phyloP scores from a whole-genome alignment of 2,113 vertebrate species.

The Ceratotherium simum region DNA sequence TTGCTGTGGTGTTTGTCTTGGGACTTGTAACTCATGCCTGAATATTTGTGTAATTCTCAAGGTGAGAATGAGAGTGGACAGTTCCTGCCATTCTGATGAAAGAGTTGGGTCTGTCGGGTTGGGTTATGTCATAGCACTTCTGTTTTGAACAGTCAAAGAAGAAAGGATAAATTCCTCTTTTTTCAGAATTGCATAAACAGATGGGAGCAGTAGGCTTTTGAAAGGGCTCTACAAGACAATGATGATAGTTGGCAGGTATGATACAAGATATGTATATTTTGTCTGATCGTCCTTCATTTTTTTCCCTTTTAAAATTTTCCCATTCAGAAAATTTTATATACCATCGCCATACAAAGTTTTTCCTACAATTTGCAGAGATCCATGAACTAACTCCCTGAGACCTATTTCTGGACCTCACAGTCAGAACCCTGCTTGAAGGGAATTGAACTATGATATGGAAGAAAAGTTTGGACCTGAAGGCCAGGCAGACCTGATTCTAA shows the following conservation, averaged over 20 bases:
- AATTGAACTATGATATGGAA: background rate
- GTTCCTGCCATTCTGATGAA: background rate
- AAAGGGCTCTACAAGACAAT: background rate
- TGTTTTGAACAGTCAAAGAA: accelerated
- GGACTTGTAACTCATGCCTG: accelerated
- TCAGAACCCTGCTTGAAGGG: background rate
- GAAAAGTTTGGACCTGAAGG: background rate
- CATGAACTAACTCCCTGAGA: background rate
- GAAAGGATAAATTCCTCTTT: accelerated
- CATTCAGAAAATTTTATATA: background rate
- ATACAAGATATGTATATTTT: accelerated
- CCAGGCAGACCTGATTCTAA: background rate
- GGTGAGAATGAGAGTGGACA: background rate
- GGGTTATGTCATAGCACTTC: background rate
- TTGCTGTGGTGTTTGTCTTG: background rate
- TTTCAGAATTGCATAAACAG: too few species aligned
- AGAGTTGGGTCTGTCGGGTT: background rate
- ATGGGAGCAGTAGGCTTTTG: background rate
- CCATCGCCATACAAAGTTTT: background rate
- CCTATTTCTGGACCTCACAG: background rate
- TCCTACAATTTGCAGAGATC: background rate
- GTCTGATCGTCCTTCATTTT: background rate
- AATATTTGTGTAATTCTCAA: background rate
- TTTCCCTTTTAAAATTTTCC: background rate
- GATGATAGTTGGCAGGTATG: accelerated